phyloP scores from a whole-genome alignment of 2,797 vertebrate genomes.

The Parambassis ranga region DNA sequence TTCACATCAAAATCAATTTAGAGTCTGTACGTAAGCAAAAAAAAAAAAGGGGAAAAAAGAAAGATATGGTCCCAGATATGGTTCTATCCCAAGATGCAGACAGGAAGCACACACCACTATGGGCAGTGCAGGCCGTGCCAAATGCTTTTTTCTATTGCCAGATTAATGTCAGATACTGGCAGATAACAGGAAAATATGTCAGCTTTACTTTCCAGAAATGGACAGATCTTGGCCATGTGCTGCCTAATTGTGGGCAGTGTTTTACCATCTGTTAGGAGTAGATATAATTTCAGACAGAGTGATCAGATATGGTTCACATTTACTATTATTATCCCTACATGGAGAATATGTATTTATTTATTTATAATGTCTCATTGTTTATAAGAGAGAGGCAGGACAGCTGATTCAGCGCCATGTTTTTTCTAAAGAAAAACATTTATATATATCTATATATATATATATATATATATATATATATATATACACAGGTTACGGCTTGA shows the following conservation, averaged over 20 bases:
- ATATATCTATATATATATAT: too few relatives aligned
- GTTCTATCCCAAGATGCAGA: constrained; percentile 57
- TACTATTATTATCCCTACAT: constrained; percentile 66
- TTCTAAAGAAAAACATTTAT: too few relatives aligned
- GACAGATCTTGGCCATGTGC: constrained; percentile 82
- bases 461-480: too few relatives aligned
- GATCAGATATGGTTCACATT: constrained; percentile 74
- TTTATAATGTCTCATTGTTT: constrained; percentile 18
- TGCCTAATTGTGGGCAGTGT: constrained; percentile 81
- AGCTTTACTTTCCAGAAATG: constrained; percentile 82
- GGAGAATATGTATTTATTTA: constrained; percentile 61
- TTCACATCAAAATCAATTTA: constrained; percentile 20
- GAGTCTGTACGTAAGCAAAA: constrained; percentile 9
- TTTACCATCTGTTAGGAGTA: constrained; percentile 82
- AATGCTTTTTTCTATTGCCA: constrained; percentile 74
- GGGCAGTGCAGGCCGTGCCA: constrained; percentile 62
- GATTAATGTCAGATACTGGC: constrained; percentile 82
- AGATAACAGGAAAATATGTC: constrained; percentile 82
- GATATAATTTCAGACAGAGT: constrained; percentile 78
- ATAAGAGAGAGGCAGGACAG: too few relatives aligned
- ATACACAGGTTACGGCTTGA: too few relatives aligned
- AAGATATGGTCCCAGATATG: constrained; percentile 36
- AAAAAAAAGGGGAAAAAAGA: constrained; percentile 8
- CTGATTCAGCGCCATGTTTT: too few relatives aligned
- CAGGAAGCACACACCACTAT: constrained; percentile 63